phyloP scores from a whole-genome alignment of 1,140 invertebrate genomes.

The Cyclargus thomasi region DNA sequence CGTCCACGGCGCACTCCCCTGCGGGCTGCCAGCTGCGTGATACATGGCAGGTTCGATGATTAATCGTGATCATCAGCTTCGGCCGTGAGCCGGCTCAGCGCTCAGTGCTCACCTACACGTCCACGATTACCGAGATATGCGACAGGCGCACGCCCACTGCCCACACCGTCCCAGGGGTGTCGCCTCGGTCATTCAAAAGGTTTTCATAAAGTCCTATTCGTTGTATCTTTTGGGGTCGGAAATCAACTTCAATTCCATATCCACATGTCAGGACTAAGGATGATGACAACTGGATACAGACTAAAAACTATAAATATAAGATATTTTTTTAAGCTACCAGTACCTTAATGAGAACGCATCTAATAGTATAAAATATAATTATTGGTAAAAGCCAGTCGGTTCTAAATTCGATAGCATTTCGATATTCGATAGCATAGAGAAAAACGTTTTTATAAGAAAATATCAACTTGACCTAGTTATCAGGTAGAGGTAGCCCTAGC shows the following conservation, averaged over 20 bases:
- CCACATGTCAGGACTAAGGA: too few relatives aligned
- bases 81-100: neutral
- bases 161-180: conserved; percentile 25
- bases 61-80: neutral
- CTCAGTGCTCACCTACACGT: neutral
- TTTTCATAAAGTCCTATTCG: neutral
- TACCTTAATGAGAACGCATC: too few relatives aligned
- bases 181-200: neutral
- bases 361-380: too few relatives aligned
- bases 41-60: neutral
- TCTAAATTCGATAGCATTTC: too few relatives aligned
- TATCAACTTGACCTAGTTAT: neutral
- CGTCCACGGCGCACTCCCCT: too few relatives aligned
- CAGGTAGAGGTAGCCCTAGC: conserved; percentile 1
- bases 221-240: neutral
- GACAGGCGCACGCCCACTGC: conserved; percentile 24
- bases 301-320: too few relatives aligned
- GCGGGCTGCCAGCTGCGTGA: neutral
- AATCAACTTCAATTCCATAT: too few relatives aligned
- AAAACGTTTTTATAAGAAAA: too few relatives aligned
- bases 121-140: conserved; percentile 1
- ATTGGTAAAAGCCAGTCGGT: too few relatives aligned
- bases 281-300: too few relatives aligned
- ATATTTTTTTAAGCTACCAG: too few relatives aligned
- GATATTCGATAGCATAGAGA: neutral